Percentiles rank a stretch among this genome's conserved stretches.
These are phyloP conservation scores for Tortrix viridana DNA, from an alignment of 2,888 invertebrate genomes.

Conservation along the genomic window DNA sequence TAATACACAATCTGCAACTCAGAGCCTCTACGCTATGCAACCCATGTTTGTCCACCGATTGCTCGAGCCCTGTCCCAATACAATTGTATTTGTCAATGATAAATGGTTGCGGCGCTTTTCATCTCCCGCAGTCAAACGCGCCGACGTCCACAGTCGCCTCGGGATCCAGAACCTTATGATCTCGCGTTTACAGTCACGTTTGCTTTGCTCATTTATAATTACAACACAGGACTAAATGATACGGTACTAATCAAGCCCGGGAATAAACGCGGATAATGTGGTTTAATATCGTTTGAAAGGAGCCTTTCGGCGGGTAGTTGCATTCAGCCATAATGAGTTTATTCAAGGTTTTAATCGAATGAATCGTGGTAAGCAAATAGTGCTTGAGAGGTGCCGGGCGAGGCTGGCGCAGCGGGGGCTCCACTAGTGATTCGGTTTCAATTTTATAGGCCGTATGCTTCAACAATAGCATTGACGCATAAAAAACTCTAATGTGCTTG, in stretches of 20 bases:
- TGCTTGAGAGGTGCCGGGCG: constrained; percentile 54
- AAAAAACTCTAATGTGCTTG: constrained; percentile 15
- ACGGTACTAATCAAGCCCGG: constrained; percentile 82
- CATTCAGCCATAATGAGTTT: constrained; percentile 81
- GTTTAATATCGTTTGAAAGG: constrained; percentile 82
- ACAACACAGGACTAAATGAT: constrained; percentile 82
- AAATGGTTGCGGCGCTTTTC: constrained; percentile 82
- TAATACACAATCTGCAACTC: constrained; percentile 25
- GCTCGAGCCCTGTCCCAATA: constrained; percentile 77
- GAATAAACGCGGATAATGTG: constrained; percentile 82
- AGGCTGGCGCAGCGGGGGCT: constrained; percentile 40
- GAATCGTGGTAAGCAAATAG: constrained; percentile 81
- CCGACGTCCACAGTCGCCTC: constrained; percentile 55
- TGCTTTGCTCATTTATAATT: constrained; percentile 65
- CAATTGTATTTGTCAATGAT: constrained; percentile 84
- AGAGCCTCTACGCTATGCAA: constrained; percentile 58
- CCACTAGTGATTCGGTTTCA: constrained; percentile 41
- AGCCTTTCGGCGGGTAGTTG: constrained; percentile 80
- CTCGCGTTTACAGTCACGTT: constrained; percentile 48
- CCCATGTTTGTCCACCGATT: constrained; percentile 80
- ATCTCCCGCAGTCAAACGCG: constrained; percentile 77
- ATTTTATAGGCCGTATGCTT: constrained; percentile 33
- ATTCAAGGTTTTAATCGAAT: constrained; percentile 82
- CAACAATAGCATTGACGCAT: constrained; percentile 27
- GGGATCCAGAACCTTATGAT: constrained; percentile 52